Conservation (phyloP, 2,888 invertebrate species). For the Petrolisthes manimaculis region DNA sequence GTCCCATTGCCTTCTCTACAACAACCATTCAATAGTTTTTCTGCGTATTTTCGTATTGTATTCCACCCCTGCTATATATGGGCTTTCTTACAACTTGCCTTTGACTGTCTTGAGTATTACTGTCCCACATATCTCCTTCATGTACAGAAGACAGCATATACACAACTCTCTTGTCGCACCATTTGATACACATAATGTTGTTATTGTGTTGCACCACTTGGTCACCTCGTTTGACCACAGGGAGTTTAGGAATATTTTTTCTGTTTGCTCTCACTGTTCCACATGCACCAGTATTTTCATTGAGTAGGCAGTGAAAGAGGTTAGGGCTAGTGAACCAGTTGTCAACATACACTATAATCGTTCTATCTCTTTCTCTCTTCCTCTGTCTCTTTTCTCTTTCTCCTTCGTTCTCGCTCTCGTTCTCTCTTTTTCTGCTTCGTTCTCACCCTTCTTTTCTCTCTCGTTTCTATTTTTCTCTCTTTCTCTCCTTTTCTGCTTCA, state of each 20-base stretch:
- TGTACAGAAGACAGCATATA: constrained; percentile 1
- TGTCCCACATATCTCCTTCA: constrained; percentile 1
- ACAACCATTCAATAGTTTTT: constrained; percentile 13
- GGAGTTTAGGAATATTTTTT: constrained; percentile 5
- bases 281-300: too few relatives aligned
- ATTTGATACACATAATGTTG: constrained; percentile 5
- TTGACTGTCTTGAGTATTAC: neutral
- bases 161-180: constrained; percentile 22
- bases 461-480: too few relatives aligned
- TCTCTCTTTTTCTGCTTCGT: too few relatives aligned
- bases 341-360: neutral
- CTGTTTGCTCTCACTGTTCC: too few relatives aligned
- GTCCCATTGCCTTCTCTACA: neutral
- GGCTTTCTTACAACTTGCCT: neutral
- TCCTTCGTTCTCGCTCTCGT: too few relatives aligned
- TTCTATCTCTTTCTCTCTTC: too few relatives aligned
- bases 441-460: too few relatives aligned
- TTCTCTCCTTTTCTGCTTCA: too few relatives aligned
- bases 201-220: neutral
- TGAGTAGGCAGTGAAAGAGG: constrained; percentile 9
- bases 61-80: too few relatives aligned
- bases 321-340: constrained; percentile 12
- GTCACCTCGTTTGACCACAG: constrained; percentile 4
- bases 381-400: too few relatives aligned
- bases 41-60: neutral